Conservation (phyloP, 2,113 vertebrate species). For the Gallinago paraguaiae region DNA sequence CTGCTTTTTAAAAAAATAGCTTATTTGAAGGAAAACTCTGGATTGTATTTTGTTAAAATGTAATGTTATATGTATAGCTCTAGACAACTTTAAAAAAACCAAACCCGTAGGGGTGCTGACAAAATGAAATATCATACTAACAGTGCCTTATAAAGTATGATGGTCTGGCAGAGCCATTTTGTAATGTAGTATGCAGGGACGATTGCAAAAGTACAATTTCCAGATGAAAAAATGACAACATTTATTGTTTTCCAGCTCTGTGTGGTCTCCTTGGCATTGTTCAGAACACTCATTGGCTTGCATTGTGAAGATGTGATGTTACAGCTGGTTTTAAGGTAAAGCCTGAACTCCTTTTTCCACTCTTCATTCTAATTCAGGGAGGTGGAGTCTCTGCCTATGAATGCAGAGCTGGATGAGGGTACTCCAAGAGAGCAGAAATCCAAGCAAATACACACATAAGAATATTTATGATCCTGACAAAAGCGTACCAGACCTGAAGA, state of each 20-base stretch:
- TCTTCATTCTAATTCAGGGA: not conserved
- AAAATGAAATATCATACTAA: not conserved
- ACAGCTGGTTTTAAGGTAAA: conserved; percentile 92
- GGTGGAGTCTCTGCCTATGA: not conserved
- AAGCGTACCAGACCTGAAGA: not conserved
- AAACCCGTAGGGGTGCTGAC: not conserved
- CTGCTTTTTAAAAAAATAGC: not conserved
- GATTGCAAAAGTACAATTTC: not conserved
- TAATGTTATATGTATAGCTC: not conserved
- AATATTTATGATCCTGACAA: conserved; percentile 17
- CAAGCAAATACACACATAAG: not conserved
- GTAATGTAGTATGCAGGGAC: not conserved
- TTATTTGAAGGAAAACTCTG: not conserved
- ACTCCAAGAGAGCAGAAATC: not conserved
- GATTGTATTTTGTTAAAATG: not conserved
- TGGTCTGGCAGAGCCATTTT: not conserved
- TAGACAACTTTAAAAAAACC: not conserved
- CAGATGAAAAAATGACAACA: conserved; percentile 17
- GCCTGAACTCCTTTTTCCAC: not conserved
- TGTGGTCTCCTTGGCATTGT: conserved; percentile 92
- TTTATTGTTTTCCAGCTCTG: conserved; percentile 82
- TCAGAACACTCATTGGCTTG: conserved; percentile 91
- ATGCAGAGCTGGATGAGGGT: not conserved
- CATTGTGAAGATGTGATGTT: conserved; percentile 98
- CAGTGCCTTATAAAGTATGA: not conserved